These are phyloP conservation scores for Paragorgia papillata DNA, from an alignment of 92 coral and sea anemone genomes.

Conservation along the genomic window DNA sequence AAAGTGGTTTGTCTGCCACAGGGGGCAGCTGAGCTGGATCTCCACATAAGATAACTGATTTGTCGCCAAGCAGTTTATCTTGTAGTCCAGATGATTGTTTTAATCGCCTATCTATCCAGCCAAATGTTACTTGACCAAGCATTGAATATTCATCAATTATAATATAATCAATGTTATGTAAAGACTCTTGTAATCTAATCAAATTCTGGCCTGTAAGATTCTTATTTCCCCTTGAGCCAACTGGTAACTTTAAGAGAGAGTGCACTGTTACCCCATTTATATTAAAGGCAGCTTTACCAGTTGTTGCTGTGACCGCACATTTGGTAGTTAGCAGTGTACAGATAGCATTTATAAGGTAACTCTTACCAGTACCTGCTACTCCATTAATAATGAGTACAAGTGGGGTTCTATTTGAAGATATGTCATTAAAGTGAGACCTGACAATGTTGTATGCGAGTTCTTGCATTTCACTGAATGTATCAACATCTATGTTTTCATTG, in stretches of 20 bases:
- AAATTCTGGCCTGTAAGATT: conserved; percentile 5
- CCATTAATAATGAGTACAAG: conserved; percentile 51
- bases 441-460: background rate
- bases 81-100: conserved; percentile 66
- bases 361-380: too few species aligned
- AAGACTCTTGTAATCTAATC: conserved; percentile 43
- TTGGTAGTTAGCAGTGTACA: conserved; percentile 54
- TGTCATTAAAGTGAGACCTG: too few species aligned
- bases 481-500: conserved; percentile 72
- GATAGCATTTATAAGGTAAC: conserved; percentile 75
- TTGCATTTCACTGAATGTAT: conserved; percentile 36
- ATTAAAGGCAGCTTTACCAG: too few species aligned
- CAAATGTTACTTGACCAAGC: conserved; percentile 73
- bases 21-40: conserved; percentile 78
- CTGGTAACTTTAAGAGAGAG: conserved; percentile 38
- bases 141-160: conserved; percentile 73
- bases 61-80: conserved; percentile 62
- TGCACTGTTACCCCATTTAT: conserved; percentile 68
- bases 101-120: conserved; percentile 70
- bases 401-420: too few species aligned
- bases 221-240: conserved; percentile 17
- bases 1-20: conserved; percentile 81
- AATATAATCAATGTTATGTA: conserved; percentile 57
- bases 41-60: conserved; percentile 66
- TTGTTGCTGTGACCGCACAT: conserved; percentile 80